Evolutionary conservation across 92 coral and sea anemone species (phyloP), one percentile per base, ranked within the genome.

Genomic region (Paragorgia papillata): DNA sequence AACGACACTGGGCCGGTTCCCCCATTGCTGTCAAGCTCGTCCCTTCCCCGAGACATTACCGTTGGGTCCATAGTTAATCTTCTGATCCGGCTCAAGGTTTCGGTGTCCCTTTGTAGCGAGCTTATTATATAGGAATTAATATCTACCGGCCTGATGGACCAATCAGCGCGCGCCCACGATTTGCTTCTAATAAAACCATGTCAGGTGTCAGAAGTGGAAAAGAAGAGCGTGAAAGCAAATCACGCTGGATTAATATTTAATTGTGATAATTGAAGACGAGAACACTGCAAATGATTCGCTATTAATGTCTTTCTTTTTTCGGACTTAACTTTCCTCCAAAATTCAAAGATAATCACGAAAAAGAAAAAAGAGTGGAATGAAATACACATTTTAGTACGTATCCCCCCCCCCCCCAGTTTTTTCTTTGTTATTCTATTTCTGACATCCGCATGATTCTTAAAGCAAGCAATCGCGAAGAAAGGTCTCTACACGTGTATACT

Each of bases 201-300:
- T 95, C 99, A 95, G 99, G 99, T 95, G 99, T 95, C 95, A 87
- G 74, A 54, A 87, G 92, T 90, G 95, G 61, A 25, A 92, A 94
- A 93, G 87, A 89, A 93, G 83, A 91, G 97, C 93, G 87, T 90
- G 97, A 87, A 91, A 91, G 99, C 99, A 95, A 95, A 95, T 95
- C 99, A 91, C 89, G 84, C 88, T 81, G 86, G 92, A 95, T 95
- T 95, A 95, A 95, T 95, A 95, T 95, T 95, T 95, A 95, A 95
- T 95, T 91, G 97, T 88, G 84, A 92, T 95, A 95, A 95, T 95
- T 95, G 99, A 95, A 85, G 91, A 89, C 86, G 95, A 89, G 95
- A 95, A 92, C 97, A 82, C 86, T 89, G 94, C 89, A 91, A 92
- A 95, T 91, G 89, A 88, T 88, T 89, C 88, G 90, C 91, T 81